Evolutionary conservation across 2,888 invertebrate species (phyloP).

Genomic region (Nomada flava): DNA sequence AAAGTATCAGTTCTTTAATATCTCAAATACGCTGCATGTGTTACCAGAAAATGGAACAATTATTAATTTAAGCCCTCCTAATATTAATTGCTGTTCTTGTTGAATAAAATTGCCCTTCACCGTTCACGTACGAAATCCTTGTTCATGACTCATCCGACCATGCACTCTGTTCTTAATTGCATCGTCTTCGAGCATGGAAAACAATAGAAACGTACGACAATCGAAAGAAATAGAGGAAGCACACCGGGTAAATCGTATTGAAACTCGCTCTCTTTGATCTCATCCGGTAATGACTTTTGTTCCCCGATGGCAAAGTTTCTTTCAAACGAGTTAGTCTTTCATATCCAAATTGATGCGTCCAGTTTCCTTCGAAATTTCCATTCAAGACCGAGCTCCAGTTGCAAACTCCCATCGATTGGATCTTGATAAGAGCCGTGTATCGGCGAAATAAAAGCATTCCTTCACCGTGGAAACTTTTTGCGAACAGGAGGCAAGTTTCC

Average conservation of each 20-base stretch:
- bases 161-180: not conserved
- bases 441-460: conserved; percentile 23
- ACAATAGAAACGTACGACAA: not conserved
- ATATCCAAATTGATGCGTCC: conserved; percentile 57
- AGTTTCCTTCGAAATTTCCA: conserved; percentile 60
- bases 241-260: conserved; percentile 11
- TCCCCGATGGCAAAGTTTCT: conserved; percentile 33
- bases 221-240: not conserved
- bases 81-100: not conserved
- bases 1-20: no score
- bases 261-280: conserved; percentile 21
- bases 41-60: no score
- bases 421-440: conserved; percentile 55
- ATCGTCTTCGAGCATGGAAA: not conserved
- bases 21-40: no score
- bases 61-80: not conserved
- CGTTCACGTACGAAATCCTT: not conserved
- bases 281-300: conserved; percentile 54
- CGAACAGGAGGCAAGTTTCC: not conserved
- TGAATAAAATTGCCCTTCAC: not conserved
- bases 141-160: not conserved
- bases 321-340: conserved; percentile 55
- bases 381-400: conserved; percentile 39
- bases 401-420: conserved; percentile 51
- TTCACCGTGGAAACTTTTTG: conserved; percentile 12